Conservation (phyloP, 1,140 invertebrate genomes). For the Lepidostoma basale region DNA sequence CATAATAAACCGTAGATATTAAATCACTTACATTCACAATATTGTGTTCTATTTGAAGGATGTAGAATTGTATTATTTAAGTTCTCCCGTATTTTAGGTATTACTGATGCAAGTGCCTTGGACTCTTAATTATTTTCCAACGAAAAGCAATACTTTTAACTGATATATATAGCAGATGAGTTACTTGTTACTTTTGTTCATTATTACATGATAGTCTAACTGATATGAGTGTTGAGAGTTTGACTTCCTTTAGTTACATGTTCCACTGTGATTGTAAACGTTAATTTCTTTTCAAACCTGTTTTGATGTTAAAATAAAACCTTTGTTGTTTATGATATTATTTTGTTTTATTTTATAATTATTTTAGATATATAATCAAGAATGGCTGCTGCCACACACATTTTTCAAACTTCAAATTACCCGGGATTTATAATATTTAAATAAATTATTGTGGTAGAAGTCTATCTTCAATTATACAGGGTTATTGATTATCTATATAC, state of each 20-base stretch:
- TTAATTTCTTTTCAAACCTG: conserved; percentile 23
- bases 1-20: neutral
- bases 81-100: neutral
- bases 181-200: too few species aligned
- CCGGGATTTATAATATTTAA: too few species aligned
- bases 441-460: too few species aligned
- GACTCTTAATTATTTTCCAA: neutral
- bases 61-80: conserved; percentile 4
- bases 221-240: neutral
- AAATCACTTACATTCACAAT: conserved; percentile 6
- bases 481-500: neutral
- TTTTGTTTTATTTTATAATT: conserved; percentile 5
- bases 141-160: conserved; percentile 9
- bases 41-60: conserved; percentile 1
- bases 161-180: too few species aligned
- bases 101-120: conserved; percentile 11
- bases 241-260: neutral
- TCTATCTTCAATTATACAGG: too few species aligned
- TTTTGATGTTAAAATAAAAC: conserved; percentile 18
- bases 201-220: too few species aligned
- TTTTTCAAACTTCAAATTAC: too few species aligned
- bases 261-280: conserved; percentile 21
- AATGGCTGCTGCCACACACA: too few species aligned
- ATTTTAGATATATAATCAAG: neutral
- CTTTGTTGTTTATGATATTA: conserved; percentile 22